Percentiles rank a stretch among this genome's conserved stretches.
phyloP scores from a whole-genome alignment of 2,113 vertebrate species.

The Oncorhynchus tshawytscha region DNA sequence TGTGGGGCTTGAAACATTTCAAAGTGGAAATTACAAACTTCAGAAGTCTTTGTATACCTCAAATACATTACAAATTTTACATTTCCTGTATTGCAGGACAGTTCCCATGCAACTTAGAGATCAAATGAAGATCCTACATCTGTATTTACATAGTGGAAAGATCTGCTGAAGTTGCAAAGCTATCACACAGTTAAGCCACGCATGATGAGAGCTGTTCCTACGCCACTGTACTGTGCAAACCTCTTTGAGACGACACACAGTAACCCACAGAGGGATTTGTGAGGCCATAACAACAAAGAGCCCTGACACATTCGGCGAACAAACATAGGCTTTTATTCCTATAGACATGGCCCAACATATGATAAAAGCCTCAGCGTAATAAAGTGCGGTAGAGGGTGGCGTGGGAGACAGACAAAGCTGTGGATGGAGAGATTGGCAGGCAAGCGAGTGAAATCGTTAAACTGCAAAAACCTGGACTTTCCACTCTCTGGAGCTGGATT shows the following conservation, averaged over 20 bases:
- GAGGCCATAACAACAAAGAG: neutral
- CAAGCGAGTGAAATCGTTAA: slow-evolving; percentile 8
- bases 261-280: neutral
- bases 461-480: slow-evolving; percentile 38
- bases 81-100: too few species aligned
- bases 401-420: neutral
- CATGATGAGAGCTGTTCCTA: neutral
- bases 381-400: neutral
- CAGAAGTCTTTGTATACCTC: too few species aligned
- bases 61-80: too few species aligned
- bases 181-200: neutral
- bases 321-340: neutral
- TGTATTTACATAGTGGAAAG: neutral
- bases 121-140: too few species aligned
- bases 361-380: neutral
- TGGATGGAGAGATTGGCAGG: slow-evolving; percentile 10
- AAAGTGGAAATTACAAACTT: too few species aligned
- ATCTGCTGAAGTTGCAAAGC: neutral
- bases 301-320: neutral
- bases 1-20: too few species aligned
- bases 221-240: neutral
- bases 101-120: too few species aligned
- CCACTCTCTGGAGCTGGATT: slow-evolving; percentile 50
- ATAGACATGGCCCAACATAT: neutral
- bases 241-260: neutral